Base-by-base conservation (phyloP, 2,888 invertebrate species). In the Diogma glabrata region DNA sequence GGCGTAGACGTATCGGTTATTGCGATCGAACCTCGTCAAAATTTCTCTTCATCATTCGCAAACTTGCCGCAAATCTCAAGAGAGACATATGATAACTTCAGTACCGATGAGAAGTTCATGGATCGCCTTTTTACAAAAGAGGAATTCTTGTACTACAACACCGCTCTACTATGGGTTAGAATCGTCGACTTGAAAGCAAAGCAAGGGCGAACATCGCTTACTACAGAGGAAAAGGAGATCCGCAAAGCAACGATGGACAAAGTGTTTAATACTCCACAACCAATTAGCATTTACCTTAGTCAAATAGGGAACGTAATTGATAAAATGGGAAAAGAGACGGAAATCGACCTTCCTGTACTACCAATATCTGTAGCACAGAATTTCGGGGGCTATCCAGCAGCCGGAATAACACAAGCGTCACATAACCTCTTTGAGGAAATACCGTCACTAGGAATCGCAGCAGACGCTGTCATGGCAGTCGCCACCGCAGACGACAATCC, bases 391-490 rank as follows among this genome's bases (percentile, higher is more conserved):
- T 64, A 65, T 47, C 64, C 64, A 49, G 56, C 61, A 28, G 24
- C 17, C n/a, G 52, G 7, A 6, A 51, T 65, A 7, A 56, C 56
- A 22, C 52, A 10, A 2, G 57, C 59, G 40, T 60, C 54, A 7
- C 64, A 65, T 53, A 61, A 59, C 33, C 45, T 61, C 14, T 65
- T 62, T 53, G 63, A 65, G 53, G 64, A 64, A 51, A 53, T 60
- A 26, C 62, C 61, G 5, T 57, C 58, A 3, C 53, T 64, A 47
- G 62, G 63, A 2, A 60, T 63, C 10, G 63, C 63, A 3, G 63
- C 63, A 3, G 64, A 64, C 49, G 59, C 64, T 58, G 56, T 61
- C 2, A 64, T 64, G 63, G 63, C 63, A 17, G 52, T 62, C 12
- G 60, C 64, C n/a, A n/a, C n/a, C n/a, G n/a, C n/a, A n/a, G n/a